Base-by-base conservation (phyloP, 1,140 invertebrate species). In the Drosophila lacertosa region DNA sequence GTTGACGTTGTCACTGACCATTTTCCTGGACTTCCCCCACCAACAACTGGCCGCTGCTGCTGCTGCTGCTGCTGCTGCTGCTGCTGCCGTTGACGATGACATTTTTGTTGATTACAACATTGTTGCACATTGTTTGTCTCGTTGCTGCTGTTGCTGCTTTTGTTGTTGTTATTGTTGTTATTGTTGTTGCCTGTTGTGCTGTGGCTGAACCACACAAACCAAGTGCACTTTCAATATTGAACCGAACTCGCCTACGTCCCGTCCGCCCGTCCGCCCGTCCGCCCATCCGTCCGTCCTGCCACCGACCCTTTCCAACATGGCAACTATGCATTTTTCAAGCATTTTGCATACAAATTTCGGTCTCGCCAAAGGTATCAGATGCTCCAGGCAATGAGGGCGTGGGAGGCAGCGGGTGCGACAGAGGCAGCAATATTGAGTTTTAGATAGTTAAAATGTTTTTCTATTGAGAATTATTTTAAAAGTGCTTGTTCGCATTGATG, bases 81-180 rank as follows among this genome's bases (percentile, higher is more conserved):
- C 35, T 45, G 58, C 22, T 59, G 45, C 64, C 66, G 70, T 63
- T 69, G 71, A 74, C 69, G 71, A 74, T 74, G 71, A 74, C 71
- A 74, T 74, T 74, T 74, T 74, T 69, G 71, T 74, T 74, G 71
- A 74, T 74, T 74, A 74, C 71, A 74, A 74, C 71, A 74, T 69
- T 74, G 66, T 74, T 74, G 57, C 71, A 70, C 58, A 69, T 69
- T 74, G 58, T 74, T 74, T 69, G 66, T 64, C 59, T 69, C 66
- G 59, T 69, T 64, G 66, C 51, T 65, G 35, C 26, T 53, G n/a
- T 3, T 44, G 16, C 11, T 51, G 37, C n/a, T 40, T 32, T 26
- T 66, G 13, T 32, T 67, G 55, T 26, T 51, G 47, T 29, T 60
- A n/a, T n/a, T n/a, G n/a, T n/a, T 40, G 42, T 26, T 66, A 18